A percentile compares a stretch with the other conserved stretches of the same genome.
Evolutionary conservation across 2,113 vertebrate species (phyloP).

Genomic region (Strix aluco): DNA sequence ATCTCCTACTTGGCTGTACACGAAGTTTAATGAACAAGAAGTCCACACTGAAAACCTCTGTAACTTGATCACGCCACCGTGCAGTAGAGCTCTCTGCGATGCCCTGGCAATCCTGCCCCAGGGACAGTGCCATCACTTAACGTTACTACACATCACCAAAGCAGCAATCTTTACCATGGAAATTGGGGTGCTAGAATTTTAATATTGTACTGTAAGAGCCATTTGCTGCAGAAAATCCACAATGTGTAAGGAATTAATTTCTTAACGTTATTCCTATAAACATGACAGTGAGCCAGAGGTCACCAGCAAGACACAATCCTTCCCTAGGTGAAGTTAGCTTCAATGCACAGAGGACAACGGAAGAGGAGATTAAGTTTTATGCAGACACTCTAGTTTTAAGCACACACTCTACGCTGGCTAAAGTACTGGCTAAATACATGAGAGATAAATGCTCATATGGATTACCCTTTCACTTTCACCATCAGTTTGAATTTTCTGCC

Average conservation of each 20-base stretch:
- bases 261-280: background rate
- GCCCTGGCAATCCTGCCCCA: background rate
- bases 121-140: background rate
- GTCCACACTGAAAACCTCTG: background rate
- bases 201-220: background rate
- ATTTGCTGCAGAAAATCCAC: background rate
- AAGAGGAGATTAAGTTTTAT: background rate
- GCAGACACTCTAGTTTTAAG: background rate
- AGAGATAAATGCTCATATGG: background rate
- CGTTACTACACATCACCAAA: background rate
- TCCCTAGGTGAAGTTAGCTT: background rate
- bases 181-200: background rate
- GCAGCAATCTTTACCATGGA: background rate
- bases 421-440: background rate
- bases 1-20: background rate
- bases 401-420: background rate
- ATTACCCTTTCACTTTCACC: background rate
- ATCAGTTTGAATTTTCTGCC: background rate
- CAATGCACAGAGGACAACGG: background rate
- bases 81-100: rapidly evolving
- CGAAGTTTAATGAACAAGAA: background rate
- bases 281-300: background rate
- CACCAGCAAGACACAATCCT: background rate
- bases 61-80: rapidly evolving
- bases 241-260: background rate